These are phyloP conservation scores for Cydia pomonella DNA, from an alignment of 1,140 invertebrate genomes.

Conservation along the genomic window DNA sequence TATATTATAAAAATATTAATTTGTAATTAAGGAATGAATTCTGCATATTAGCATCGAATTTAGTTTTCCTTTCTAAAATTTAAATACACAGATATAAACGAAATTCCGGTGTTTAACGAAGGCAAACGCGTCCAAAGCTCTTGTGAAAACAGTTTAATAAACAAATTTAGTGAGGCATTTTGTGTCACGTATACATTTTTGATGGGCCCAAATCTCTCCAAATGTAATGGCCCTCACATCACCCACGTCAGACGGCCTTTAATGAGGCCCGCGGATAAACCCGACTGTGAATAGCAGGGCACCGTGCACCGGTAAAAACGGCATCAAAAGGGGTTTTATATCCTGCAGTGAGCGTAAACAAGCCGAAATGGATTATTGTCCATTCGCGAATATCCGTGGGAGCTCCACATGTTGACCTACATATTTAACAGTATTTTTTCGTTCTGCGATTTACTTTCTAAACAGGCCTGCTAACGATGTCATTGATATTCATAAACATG, in stretches of 20 bases:
- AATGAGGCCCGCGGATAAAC: conserved; percentile 19
- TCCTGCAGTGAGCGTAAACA: conserved; percentile 27
- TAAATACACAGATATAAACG: background rate
- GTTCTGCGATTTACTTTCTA: background rate
- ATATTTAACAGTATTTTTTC: conserved; percentile 8
- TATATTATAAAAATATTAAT: no score
- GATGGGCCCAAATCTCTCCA: conserved; percentile 12
- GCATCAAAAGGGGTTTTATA: conserved; percentile 7
- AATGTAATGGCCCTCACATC: conserved; percentile 30
- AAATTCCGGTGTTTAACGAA: background rate
- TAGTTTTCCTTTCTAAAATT: no score
- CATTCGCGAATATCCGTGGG: conserved; percentile 24
- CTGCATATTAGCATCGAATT: no score
- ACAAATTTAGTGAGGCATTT: background rate
- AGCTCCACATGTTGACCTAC: conserved; percentile 3
- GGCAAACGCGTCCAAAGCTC: background rate
- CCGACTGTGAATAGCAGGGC: conserved; percentile 17
- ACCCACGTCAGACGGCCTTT: conserved; percentile 23
- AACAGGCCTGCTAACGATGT: conserved; percentile 11
- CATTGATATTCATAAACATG: conserved; percentile 26
- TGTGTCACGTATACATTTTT: conserved; percentile 22
- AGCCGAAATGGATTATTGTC: conserved; percentile 24
- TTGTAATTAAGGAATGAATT: no score
- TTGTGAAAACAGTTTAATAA: background rate
- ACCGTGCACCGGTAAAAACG: conserved; percentile 14